Conservation (phyloP, 2,113 vertebrate genomes). For the Pollimyrus isidori region DNA sequence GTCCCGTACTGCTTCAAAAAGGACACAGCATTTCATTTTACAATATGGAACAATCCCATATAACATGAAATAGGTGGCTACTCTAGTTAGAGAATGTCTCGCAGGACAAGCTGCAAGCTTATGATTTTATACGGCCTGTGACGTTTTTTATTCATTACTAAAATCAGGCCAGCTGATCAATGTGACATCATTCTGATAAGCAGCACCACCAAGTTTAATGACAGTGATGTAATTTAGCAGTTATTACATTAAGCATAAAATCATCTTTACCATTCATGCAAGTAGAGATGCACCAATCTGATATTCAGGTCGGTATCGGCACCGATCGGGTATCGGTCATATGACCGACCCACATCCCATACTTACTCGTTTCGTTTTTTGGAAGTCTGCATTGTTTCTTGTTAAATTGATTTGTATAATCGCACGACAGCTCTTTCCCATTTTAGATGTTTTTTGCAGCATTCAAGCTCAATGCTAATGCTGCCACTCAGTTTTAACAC, state of each 20-base stretch:
- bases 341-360: no score
- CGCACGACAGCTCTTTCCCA: no score
- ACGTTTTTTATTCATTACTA: neutral
- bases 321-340: no score
- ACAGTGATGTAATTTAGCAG: neutral
- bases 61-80: neutral
- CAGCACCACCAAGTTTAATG: neutral
- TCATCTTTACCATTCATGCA: neutral
- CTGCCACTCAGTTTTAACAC: no score
- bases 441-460: no score
- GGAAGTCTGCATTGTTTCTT: no score
- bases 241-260: neutral
- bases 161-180: neutral
- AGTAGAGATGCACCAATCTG: neutral
- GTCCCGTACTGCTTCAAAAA: neutral
- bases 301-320: no score
- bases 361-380: no score
- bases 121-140: neutral
- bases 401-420: no score
- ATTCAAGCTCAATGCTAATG: no score
- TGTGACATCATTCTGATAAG: neutral
- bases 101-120: neutral
- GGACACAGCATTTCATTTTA: neutral
- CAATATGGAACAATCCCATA: neutral
- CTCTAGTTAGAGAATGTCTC: neutral